phyloP scores from a whole-genome alignment of 1,140 invertebrate genomes.

The Cryptotermes secundus region DNA sequence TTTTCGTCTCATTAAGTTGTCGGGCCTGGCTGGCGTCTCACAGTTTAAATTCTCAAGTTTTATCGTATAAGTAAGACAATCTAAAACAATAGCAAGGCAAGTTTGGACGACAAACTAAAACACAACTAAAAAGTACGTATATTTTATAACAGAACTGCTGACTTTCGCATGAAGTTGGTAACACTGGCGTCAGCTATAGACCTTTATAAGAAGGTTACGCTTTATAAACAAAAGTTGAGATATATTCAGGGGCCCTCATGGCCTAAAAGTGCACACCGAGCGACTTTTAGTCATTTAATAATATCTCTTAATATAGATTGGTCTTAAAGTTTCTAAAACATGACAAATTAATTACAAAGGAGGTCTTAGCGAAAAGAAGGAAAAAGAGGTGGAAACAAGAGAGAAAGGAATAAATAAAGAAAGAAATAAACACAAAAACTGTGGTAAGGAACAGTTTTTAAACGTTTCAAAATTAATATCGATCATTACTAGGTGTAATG shows the following conservation, averaged over 20 bases:
- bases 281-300: background rate
- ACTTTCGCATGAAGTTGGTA: background rate
- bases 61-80: background rate
- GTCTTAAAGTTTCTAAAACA: background rate
- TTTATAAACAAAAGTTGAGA: background rate
- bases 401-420: too few species aligned
- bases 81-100: background rate
- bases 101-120: background rate
- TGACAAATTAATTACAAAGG: background rate
- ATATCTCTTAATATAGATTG: background rate
- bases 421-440: too few species aligned
- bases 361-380: too few species aligned
- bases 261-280: background rate
- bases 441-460: too few species aligned
- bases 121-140: background rate
- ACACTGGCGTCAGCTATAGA: background rate
- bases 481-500: too few species aligned
- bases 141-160: constrained; percentile 13
- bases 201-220: background rate
- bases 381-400: too few species aligned
- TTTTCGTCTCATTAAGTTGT: constrained; percentile 17
- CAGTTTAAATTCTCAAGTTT: background rate
- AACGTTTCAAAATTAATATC: too few species aligned
- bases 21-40: background rate
- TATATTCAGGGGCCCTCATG: background rate